These are phyloP conservation scores for Diplolepis rosae DNA, from an alignment of 2,888 invertebrate species.

Conservation along the genomic window DNA sequence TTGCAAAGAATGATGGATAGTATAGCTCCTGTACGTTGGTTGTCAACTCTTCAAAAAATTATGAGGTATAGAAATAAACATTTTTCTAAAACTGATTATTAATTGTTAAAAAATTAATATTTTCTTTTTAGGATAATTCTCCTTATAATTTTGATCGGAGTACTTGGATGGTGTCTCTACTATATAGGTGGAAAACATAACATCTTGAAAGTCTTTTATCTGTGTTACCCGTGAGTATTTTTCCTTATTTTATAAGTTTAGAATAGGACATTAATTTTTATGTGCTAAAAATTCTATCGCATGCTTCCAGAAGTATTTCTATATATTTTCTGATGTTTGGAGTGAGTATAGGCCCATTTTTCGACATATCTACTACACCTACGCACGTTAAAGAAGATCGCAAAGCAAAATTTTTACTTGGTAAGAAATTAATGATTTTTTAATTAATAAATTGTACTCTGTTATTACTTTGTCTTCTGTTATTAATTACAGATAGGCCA, in stretches of 20 bases:
- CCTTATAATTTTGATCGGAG: conserved; percentile 77
- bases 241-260: background rate
- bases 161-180: conserved; percentile 82
- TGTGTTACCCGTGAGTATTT: conserved; percentile 91
- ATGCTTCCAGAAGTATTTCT: conserved; percentile 76
- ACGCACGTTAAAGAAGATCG: conserved; percentile 70
- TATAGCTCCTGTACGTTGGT: conserved; percentile 73
- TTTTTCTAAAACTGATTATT: background rate
- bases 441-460: background rate
- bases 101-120: conserved; percentile 48
- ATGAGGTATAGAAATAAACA: conserved; percentile 72
- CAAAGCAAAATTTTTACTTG: conserved; percentile 66
- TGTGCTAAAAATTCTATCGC: conserved; percentile 20
- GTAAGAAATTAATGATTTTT: conserved; percentile 48
- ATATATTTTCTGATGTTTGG: conserved; percentile 90
- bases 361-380: conserved; percentile 77
- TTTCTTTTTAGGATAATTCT: conserved; percentile 78
- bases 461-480: conserved; percentile 28
- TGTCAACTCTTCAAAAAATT: conserved; percentile 66
- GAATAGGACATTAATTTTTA: conserved; percentile 8
- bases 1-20: conserved; percentile 75
- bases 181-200: conserved; percentile 85
- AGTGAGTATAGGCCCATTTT: conserved; percentile 83
- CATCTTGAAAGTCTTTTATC: conserved; percentile 85
- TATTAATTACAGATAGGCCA: conserved; percentile 75